Evolutionary conservation across 2,797 vertebrate species (phyloP).

Genomic region (Micropoecilia bifurca): DNA sequence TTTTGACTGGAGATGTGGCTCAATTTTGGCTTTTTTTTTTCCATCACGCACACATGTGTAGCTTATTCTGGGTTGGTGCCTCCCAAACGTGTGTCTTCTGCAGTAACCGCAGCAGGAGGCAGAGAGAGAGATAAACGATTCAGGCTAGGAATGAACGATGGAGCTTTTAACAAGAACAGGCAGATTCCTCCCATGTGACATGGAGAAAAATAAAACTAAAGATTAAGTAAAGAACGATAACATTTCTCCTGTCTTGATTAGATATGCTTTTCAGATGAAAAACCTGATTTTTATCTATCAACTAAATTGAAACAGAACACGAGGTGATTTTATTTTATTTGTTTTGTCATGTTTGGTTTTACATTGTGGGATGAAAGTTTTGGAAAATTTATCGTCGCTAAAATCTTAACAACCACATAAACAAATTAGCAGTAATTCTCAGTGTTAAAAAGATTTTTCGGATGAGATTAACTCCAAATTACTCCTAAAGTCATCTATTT

Average conservation of each 20-base stretch:
- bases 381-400: not conserved
- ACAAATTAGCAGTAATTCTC: not conserved
- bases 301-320: not conserved
- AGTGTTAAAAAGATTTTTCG: not conserved
- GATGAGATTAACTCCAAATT: no score
- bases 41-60: not conserved
- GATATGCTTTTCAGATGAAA: not conserved
- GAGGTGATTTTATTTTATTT: no score
- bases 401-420: not conserved
- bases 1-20: constrained; percentile 4
- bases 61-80: constrained; percentile 63
- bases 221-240: not conserved
- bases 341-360: not conserved
- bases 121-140: constrained; percentile 6
- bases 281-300: not conserved
- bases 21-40: not conserved
- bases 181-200: not conserved
- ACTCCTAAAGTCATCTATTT: no score
- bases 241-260: not conserved
- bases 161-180: constrained; percentile 15
- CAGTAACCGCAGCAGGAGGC: constrained; percentile 34
- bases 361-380: not conserved
- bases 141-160: not conserved
- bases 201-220: not conserved
- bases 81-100: constrained; percentile 19